These are phyloP conservation scores for Notoglanidium macrostoma DNA, from an alignment of 2,797 vertebrate species.

Conservation along the genomic window DNA sequence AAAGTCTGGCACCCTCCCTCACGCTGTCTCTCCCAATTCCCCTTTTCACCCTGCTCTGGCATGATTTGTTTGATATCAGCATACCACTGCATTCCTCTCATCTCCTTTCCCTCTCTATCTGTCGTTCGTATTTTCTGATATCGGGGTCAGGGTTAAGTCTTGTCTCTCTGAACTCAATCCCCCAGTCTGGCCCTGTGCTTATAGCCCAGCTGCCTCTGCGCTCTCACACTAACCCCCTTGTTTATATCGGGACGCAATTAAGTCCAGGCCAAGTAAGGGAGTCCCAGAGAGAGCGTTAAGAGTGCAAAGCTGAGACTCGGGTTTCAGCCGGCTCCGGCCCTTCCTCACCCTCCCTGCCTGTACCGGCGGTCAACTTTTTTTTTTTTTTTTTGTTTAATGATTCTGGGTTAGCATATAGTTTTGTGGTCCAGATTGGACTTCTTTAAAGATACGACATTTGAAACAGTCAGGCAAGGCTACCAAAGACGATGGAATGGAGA, in stretches of 20 bases:
- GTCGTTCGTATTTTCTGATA: constrained; percentile 68
- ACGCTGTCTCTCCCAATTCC: neutral
- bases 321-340: constrained; percentile 72
- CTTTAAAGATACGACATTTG: neutral
- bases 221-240: constrained; percentile 91
- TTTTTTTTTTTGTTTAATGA: constrained; percentile 29
- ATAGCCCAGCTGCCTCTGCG: constrained; percentile 85
- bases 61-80: constrained; percentile 45
- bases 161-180: constrained; percentile 79
- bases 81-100: constrained; percentile 29
- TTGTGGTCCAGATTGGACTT: neutral
- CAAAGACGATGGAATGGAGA: neutral
- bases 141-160: constrained; percentile 75
- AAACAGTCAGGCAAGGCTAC: neutral
- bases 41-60: constrained; percentile 3
- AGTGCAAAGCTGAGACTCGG: constrained; percentile 85
- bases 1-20: constrained; percentile 19
- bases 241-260: constrained; percentile 90
- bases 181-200: constrained; percentile 78
- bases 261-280: constrained; percentile 84
- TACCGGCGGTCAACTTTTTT: constrained; percentile 57
- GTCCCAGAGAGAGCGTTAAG: constrained; percentile 88
- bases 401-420: constrained; percentile 3
- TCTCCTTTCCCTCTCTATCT: constrained; percentile 49
- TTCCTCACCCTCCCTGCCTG: constrained; percentile 33